Conservation (phyloP, 2,797 vertebrate species). For the Periparus ater region DNA sequence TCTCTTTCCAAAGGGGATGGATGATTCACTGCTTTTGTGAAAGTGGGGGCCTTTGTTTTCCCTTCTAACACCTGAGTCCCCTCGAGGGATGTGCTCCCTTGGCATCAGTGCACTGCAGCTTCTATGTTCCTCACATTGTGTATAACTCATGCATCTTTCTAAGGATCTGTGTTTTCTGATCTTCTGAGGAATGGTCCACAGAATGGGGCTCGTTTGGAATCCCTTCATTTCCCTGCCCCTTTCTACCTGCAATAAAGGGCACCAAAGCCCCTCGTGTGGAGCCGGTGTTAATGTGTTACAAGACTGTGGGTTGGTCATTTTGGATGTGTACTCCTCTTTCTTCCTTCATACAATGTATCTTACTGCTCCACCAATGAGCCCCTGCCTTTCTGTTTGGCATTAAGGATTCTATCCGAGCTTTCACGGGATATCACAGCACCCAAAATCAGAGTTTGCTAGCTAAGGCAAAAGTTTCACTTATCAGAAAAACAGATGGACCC, state of each 20-base stretch:
- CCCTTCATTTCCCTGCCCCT: not conserved
- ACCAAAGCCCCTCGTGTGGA: not conserved
- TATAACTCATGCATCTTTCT: not conserved
- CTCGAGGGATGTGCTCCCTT: not conserved
- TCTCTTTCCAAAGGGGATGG: fast-evolving
- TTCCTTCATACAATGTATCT: not conserved
- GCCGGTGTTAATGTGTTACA: not conserved
- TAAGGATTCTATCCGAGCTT: not conserved
- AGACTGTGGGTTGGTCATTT: not conserved
- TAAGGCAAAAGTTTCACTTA: not conserved
- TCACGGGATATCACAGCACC: not conserved
- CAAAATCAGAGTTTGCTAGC: not conserved
- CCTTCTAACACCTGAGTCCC: not conserved
- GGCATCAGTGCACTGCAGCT: not conserved
- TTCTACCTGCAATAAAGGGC: not conserved
- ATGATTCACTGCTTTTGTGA: not conserved
- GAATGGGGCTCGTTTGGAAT: not conserved
- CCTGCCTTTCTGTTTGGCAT: not conserved
- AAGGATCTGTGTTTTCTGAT: not conserved
- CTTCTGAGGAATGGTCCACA: not conserved
- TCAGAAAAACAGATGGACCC: not conserved
- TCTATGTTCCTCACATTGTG: fast-evolving
- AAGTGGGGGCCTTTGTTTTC: not conserved
- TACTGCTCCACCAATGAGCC: not conserved
- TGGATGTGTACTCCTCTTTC: not conserved